Evolutionary conservation across 2,888 invertebrate species (phyloP), one percentile per base, ranked within the genome.

Genomic region (Agrenia bidenticulata): DNA sequence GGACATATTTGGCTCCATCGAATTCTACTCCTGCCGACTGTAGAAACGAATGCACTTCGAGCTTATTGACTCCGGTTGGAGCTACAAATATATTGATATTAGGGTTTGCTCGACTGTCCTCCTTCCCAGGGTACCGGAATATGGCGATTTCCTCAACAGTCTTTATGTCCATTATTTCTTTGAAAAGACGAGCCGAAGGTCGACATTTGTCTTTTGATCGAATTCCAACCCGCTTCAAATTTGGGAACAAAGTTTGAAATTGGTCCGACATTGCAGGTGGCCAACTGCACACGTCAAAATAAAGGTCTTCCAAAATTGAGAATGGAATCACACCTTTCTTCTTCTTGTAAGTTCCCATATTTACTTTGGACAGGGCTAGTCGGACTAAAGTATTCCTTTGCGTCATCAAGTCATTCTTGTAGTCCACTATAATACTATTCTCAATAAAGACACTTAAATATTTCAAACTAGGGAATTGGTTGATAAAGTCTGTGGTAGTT

Each of bases 271-370:
- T 39, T 4, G 2, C 5, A 19, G 17, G 21, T 5, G 57, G 41
- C 57, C 57, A 57, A 19, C 2, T 2, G 23, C 57, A 41, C 7
- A 57, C 57, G 32, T 57, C 57, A 39, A 57, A 19, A 57, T 57
- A 57, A 4, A 57, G 15, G 4, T 57, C 41, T 57, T 57, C 57
- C 7, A 7, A 41, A 2, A 13, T 21, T 39, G 19, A 17, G 27
- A 57, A 57, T 2, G 41, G 39, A 13, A 57, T 13, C 2, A 41
- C 57, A 21, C 15, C 41, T 19, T 41, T 37, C 23, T 21, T 37
- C 27, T 39, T 57, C 19, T 19, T 57, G 41, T 41, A 57, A 9
- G 41, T 41, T 41, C 39, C 39, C 15, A 57, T 5, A 21, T 57
- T 39, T 19, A 57, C 57, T 21, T 57, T 57, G 5, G 41, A 17